Evolutionary conservation across 2,113 vertebrate species (phyloP), one percentile per base, ranked within the genome.

Genomic region (Gopherus evgoodei): DNA sequence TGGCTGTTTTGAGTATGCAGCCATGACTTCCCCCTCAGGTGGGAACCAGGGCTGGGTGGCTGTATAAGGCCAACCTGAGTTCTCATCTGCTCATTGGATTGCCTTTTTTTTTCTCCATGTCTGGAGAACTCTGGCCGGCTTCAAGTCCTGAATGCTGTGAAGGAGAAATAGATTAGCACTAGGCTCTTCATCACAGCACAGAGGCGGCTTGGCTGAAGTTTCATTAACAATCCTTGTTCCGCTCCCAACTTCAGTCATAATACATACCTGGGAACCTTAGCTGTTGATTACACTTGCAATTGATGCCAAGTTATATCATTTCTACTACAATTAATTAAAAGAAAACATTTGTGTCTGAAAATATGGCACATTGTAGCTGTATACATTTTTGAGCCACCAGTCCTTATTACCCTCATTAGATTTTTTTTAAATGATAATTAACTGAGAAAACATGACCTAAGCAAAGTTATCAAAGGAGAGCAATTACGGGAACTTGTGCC

Each of bases 291-390:
- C 97, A 98, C 97, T 95, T 93, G 76, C 97, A 97, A 91, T 86
- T 90, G 95, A 98, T 98, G 98, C 99, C 98, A 99, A 98, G 95
- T 98, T 96, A 93, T 96, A 97, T 97, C 83, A 98, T 98, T 98
- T 98, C 97, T 96, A 96, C 98, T 98, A 97, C 97, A 98, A 98
- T 98, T 98, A 99, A 98, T 98, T 96, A 97, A 98, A 99, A 98
- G 97, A 98, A 99, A 99, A 99, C 98, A 99, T 98, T 99, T 99
- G 96, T 97, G 98, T 98, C 98, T 98, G 97, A 96, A 95, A 95
- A 98, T 92, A 97, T 90, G 92, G 93, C 93, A 92, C 95, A 92
- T 31, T 95, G 95, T 88, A 97, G 97, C 96, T 96, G 97, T 94
- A 97, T 89, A 94, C 93, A 75, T 97, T 98, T 97, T 95, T 96